Base-by-base conservation (phyloP, 2,113 vertebrate genomes). In the Nesoenas mayeri region DNA sequence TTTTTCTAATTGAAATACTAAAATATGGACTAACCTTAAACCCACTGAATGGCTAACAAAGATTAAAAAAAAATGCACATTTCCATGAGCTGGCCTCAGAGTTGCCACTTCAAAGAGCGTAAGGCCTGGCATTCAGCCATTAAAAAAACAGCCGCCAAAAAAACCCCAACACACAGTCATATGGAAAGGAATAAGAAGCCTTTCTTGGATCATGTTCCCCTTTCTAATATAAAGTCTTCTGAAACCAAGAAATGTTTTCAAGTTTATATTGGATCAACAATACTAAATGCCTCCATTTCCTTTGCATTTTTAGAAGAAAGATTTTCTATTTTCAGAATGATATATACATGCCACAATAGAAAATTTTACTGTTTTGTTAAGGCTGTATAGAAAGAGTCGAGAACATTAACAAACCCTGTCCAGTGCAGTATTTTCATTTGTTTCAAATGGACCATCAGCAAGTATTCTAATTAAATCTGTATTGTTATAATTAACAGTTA, bases 401-500 rank as follows among this genome's bases (percentile, higher is more conserved):
- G 50, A 89, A 73, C 3, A 67, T n/a, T 16, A 89, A 93, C 16
- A 75, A 57, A 60, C 5, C 8, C 11, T 67, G 57, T 48, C 78
- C 80, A 91, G 54, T 9, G 5, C 51, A 81, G n/a, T 56, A 75
- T 56, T 81, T 56, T 31, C 31, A 67, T 56, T 88, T 93, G 60
- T 93, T 93, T 91, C 72, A 86, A 88, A 71, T 12, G n/a, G 51
- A 86, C 44, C 38, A 85, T 57, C 48, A 78, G 77, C 51, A 85
- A 81, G 64, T 58, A 88, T 53, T 90, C 67, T 82, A 94, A 96
- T 87, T 93, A 94, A 86, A 93, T 57, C 93, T 86, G 56, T 91
- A 86, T 93, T 88, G 93, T 80, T 94, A 64, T 91, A 96, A 95
- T 94, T 90, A 96, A 85, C 79, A 74, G 50, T 90, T 83, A 86